Conservation (phyloP, 1,140 invertebrate species). For the Acromyrmex heyeri region DNA sequence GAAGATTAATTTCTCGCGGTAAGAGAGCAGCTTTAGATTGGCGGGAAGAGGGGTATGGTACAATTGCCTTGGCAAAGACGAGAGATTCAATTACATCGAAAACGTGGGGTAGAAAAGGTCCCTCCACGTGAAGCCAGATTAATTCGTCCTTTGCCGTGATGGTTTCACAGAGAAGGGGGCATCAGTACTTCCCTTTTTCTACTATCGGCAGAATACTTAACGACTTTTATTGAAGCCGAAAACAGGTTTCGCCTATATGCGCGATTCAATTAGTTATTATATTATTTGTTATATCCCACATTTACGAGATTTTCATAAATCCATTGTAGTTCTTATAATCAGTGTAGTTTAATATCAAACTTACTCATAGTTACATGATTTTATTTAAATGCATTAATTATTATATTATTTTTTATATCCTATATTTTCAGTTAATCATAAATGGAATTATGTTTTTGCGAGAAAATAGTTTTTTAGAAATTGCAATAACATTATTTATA, state of each 20-base stretch:
- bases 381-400: neutral
- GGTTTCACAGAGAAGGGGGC: conserved; percentile 58
- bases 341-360: neutral
- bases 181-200: conserved; percentile 60
- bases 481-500: neutral
- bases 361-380: neutral
- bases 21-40: conserved; percentile 74
- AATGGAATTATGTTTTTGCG: neutral
- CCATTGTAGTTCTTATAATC: neutral
- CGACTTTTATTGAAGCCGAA: conserved; percentile 58
- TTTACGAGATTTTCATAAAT: neutral
- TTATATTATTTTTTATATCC: no score
- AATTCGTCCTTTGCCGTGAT: conserved; percentile 74
- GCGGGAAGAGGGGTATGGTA: conserved; percentile 58
- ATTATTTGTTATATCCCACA: neutral
- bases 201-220: conserved; percentile 65
- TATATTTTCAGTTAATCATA: neutral
- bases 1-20: conserved; percentile 78
- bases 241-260: conserved; percentile 1
- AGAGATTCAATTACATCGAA: conserved; percentile 80
- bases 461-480: neutral
- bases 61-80: conserved; percentile 77
- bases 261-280: conserved; percentile 45
- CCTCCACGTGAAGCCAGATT: conserved; percentile 75
- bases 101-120: conserved; percentile 73